These are phyloP conservation scores for Drosophila sp. DNA, from an alignment of 1,140 invertebrate genomes.

Conservation along the genomic window DNA sequence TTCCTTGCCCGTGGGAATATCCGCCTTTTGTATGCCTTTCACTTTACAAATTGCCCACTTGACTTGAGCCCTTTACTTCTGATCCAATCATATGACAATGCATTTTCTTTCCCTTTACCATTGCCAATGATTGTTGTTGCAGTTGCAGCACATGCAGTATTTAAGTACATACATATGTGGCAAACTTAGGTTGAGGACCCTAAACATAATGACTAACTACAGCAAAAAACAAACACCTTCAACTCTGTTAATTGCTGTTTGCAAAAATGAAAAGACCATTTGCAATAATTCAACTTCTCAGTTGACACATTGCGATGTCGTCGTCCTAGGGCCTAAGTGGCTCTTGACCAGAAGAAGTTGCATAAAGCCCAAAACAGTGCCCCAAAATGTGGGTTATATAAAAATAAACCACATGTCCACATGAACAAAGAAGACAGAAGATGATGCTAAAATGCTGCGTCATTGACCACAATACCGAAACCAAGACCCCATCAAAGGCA, in stretches of 20 bases:
- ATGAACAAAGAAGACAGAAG: constrained; percentile 46
- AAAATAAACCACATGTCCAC: constrained; percentile 35
- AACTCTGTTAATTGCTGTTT: constrained; percentile 51
- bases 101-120: constrained; percentile 50
- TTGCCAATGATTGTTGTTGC: constrained; percentile 23
- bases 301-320: constrained; percentile 31
- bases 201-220: constrained; percentile 7
- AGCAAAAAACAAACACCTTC: constrained; percentile 30
- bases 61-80: constrained; percentile 44
- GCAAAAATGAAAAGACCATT: constrained; percentile 30
- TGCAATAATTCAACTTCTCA: constrained; percentile 32
- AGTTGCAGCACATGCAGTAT: constrained; percentile 26
- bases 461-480: constrained; percentile 65
- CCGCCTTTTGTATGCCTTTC: constrained; percentile 49
- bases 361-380: constrained; percentile 30
- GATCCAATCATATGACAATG: constrained; percentile 65
- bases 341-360: constrained; percentile 45
- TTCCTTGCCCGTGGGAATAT: constrained; percentile 5
- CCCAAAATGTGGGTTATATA: constrained; percentile 69
- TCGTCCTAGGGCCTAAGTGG: constrained; percentile 33
- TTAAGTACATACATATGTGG: neutral
- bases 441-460: constrained; percentile 56
- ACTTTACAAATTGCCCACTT: constrained; percentile 57
- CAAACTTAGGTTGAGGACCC: constrained; percentile 13
- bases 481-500: constrained; percentile 24